Evolutionary conservation across 2,797 vertebrate species (phyloP).

Genomic region (Macroramphosus scolopax): DNA sequence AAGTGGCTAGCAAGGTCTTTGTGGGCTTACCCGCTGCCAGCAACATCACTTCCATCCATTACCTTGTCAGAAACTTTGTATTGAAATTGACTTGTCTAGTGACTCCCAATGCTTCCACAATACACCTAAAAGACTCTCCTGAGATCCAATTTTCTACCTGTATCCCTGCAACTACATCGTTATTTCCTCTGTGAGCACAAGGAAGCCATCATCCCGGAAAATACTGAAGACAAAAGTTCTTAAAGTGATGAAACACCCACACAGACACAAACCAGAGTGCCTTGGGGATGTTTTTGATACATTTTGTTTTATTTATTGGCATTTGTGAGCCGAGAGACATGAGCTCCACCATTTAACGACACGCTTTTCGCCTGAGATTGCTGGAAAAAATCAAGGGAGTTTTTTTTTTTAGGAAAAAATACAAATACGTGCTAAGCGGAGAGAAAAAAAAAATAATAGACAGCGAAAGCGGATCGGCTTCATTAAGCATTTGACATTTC

Average conservation of each 20-base stretch:
- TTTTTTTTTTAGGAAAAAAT: too few species aligned
- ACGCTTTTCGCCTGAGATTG: conserved; percentile 2
- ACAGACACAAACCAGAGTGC: conserved; percentile 24
- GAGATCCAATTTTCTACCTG: conserved; percentile 50
- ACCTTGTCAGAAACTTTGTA: conserved; percentile 57
- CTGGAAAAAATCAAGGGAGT: conserved; percentile 3
- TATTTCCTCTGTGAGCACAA: conserved; percentile 47
- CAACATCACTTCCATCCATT: conserved; percentile 33
- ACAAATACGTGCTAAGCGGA: neutral
- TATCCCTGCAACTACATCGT: conserved; percentile 26
- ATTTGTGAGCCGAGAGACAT: conserved; percentile 16
- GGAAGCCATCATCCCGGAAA: conserved; percentile 41
- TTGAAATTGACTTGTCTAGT: conserved; percentile 53
- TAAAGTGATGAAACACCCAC: conserved; percentile 40
- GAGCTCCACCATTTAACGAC: conserved; percentile 14
- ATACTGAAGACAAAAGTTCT: conserved; percentile 35
- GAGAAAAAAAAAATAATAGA: conserved; percentile 23
- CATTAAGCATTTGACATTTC: conserved; percentile 40
- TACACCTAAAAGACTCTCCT: conserved; percentile 54
- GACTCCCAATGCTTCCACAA: conserved; percentile 29
- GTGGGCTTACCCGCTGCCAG: conserved; percentile 10
- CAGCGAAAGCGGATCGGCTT: conserved; percentile 20
- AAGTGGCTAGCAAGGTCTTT: conserved; percentile 5
- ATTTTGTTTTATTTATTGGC: conserved; percentile 11
- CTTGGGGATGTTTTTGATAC: conserved; percentile 23